Evolutionary conservation across 1,140 invertebrate genomes (phyloP).

Genomic region (Maconellicoccus hirsutus): DNA sequence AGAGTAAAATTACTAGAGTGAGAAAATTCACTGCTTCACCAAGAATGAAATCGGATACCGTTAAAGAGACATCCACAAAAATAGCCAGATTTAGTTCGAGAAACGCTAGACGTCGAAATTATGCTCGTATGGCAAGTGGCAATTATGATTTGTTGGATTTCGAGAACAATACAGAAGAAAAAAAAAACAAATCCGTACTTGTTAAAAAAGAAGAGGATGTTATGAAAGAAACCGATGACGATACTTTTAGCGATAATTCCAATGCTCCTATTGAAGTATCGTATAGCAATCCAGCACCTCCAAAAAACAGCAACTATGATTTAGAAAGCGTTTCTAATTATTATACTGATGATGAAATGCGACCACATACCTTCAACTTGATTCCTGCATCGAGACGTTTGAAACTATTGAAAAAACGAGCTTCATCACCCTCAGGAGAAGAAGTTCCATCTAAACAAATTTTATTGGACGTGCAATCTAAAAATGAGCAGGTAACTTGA

Average conservation of each 20-base stretch:
- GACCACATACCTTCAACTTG: constrained; percentile 11
- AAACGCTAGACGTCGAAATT: constrained; percentile 8
- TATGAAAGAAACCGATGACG: neutral
- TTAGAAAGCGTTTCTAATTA: neutral
- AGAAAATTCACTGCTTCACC: neutral
- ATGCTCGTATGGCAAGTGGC: neutral
- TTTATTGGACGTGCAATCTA: neutral
- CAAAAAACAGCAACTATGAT: neutral
- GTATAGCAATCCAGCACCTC: neutral
- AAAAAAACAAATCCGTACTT: neutral
- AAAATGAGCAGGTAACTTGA: neutral
- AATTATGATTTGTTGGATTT: neutral
- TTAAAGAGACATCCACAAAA: neutral
- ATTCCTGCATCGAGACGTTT: constrained; percentile 10
- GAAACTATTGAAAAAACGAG: constrained; percentile 11
- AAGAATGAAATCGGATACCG: neutral
- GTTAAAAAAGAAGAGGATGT: neutral
- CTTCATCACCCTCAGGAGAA: neutral
- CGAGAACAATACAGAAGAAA: neutral
- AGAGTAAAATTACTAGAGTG: neutral
- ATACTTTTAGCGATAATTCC: neutral
- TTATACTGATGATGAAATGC: neutral
- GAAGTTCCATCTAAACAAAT: neutral
- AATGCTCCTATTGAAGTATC: neutral
- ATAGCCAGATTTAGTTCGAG: neutral